Evolutionary conservation across 2,888 invertebrate species (phyloP), one percentile per base, ranked within the genome.

Genomic region (Cheilosia vernalis): DNA sequence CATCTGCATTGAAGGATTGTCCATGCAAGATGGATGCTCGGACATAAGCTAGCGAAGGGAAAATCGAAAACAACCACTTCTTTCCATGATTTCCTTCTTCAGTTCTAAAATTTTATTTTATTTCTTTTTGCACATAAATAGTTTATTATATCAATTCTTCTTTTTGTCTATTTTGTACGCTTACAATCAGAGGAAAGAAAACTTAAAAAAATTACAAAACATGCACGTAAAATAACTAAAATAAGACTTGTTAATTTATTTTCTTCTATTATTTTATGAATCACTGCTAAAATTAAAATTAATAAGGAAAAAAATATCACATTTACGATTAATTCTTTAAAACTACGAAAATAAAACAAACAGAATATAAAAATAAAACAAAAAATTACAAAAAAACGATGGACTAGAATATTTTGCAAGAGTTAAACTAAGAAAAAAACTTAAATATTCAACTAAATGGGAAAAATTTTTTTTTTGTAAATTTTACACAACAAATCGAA

Each of bases 351-450:
- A 77, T 58, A 58, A 51, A 53, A 37, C 44, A 70, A 51, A 77
- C 49, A 63, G 42, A 58, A 67, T 42, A 30, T 56, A 44, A 61
- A 51, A 51, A 51, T 44, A 53, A 67, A 72, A 66, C 55, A 83
- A 66, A 70, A 76, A 81, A 63, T 44, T 63, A 84, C 66, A 74
- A 9, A 61, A 81, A 77, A 76, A 66, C 56, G 74, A 82, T 81
- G 81, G 85, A 85, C 85, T 85, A 85, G 85, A 85, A 85, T 85
- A 81, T 85, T 85, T 81, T 81, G 85, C 85, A 79, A 47, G 42
- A 61, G 76, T 85, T 81, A 67, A 60, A 81, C 70, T 70, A 74
- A 85, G 53, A 60, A 63, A 49, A 9, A 49, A 24, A 24, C 2
- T 3, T 2, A 24, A 4, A 24, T 47, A 66, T 84, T 73, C 58